These are phyloP conservation scores for Anabas testudineus DNA, from an alignment of 2,797 vertebrate genomes.

Conservation along the genomic window DNA sequence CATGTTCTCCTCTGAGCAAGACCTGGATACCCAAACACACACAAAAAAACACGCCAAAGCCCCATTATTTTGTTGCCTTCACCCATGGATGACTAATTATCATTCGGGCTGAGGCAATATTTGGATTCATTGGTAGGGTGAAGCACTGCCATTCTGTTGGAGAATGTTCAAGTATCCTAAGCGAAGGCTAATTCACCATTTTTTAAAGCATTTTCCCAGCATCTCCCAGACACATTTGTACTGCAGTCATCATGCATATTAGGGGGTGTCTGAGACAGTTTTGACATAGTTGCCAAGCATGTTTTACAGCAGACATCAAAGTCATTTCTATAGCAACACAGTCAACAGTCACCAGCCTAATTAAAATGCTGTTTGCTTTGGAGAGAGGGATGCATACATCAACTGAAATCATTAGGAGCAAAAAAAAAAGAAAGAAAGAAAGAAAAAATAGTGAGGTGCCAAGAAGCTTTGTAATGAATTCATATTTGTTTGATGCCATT, in stretches of 20 bases:
- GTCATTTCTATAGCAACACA: slow-evolving; percentile 57
- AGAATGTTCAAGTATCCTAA: slow-evolving; percentile 58
- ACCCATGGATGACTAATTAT: slow-evolving; percentile 53
- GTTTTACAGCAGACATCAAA: slow-evolving; percentile 66
- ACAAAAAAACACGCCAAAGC: slow-evolving; percentile 40
- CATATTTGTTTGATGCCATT: slow-evolving; percentile 38
- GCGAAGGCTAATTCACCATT: slow-evolving; percentile 10
- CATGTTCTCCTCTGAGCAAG: slow-evolving; percentile 40
- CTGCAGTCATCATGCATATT: slow-evolving; percentile 38
- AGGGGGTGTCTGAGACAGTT: slow-evolving; percentile 56
- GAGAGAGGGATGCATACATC: slow-evolving; percentile 56
- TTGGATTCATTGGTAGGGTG: slow-evolving; percentile 37
- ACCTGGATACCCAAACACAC: slow-evolving; percentile 30
- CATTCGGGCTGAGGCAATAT: slow-evolving; percentile 48
- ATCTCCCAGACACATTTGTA: slow-evolving; percentile 34
- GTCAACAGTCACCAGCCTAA: slow-evolving; percentile 64
- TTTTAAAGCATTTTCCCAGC: neutral
- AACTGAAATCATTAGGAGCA: slow-evolving; percentile 60
- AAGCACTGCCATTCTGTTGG: slow-evolving; percentile 46
- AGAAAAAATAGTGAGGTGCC: slow-evolving; percentile 60
- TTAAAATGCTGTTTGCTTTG: slow-evolving; percentile 76
- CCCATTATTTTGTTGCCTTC: slow-evolving; percentile 55
- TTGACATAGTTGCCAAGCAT: slow-evolving; percentile 60
- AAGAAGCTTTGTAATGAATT: slow-evolving; percentile 56
- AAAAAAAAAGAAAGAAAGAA: too few relatives aligned